phyloP scores from a whole-genome alignment of 2,113 vertebrate genomes.

The Bettongia penicillata region DNA sequence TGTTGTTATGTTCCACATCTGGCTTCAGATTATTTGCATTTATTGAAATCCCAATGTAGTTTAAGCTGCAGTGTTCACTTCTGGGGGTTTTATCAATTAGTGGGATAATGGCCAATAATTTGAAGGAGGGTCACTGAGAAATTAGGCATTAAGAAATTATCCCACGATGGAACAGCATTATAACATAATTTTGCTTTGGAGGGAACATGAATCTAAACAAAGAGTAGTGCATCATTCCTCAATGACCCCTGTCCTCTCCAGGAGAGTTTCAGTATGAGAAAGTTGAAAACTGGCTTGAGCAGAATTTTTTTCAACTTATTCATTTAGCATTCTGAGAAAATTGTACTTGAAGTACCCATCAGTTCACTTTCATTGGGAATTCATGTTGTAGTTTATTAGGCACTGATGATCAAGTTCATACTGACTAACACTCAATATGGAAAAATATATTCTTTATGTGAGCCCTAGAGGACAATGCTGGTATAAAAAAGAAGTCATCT shows the following conservation, averaged over 20 bases:
- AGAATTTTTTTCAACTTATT: slow-evolving; percentile 43
- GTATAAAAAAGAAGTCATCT: slow-evolving; percentile 33
- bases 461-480: slow-evolving; percentile 55
- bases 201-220: slow-evolving; percentile 22
- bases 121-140: slow-evolving; percentile 18
- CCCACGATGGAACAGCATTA: neutral
- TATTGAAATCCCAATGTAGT: slow-evolving; percentile 14
- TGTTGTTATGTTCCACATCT: neutral
- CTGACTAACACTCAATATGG: slow-evolving; percentile 57
- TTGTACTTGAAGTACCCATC: slow-evolving; percentile 67
- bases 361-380: slow-evolving; percentile 67
- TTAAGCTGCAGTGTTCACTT: slow-evolving; percentile 9
- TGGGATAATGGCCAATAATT: slow-evolving; percentile 5
- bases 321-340: slow-evolving; percentile 70
- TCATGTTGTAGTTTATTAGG: slow-evolving; percentile 71
- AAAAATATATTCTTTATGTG: slow-evolving; percentile 62
- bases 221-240: slow-evolving; percentile 23
- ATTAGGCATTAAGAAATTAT: slow-evolving; percentile 6
- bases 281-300: slow-evolving; percentile 10
- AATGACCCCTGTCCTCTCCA: slow-evolving; percentile 16
- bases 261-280: slow-evolving; percentile 35
- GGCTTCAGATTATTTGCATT: neutral
- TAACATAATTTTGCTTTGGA: slow-evolving; percentile 31
- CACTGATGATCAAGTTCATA: slow-evolving; percentile 55
- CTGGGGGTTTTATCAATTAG: neutral